Base-by-base conservation (phyloP, 2,888 invertebrate species). In the Latheticus oryzae region DNA sequence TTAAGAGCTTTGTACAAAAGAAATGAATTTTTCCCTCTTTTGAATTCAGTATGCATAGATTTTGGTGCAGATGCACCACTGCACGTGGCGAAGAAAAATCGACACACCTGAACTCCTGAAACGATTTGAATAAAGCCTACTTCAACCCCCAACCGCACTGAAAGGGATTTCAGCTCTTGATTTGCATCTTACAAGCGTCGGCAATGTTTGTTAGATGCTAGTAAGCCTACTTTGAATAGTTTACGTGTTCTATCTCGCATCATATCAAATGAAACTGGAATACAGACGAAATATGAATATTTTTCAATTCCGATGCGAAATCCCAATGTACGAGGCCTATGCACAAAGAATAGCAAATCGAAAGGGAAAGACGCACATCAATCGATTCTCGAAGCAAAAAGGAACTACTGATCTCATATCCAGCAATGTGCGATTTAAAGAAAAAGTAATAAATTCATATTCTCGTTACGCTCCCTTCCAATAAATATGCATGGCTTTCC, bases 121-220 rank as follows among this genome's bases (percentile, higher is more conserved):
- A n/a, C n/a, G n/a, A n/a, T n/a, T n/a, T n/a, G n/a, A n/a, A n/a
- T n/a, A n/a, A n/a, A n/a, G n/a, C n/a, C n/a, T n/a, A n/a, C n/a
- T n/a, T n/a, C n/a, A n/a, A n/a, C n/a, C n/a, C n/a, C n/a, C n/a
- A n/a, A n/a, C n/a, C n/a, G n/a, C n/a, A n/a, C n/a, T n/a, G n/a
- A n/a, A n/a, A n/a, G n/a, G n/a, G n/a, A n/a, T n/a, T n/a, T n/a
- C n/a, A n/a, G n/a, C n/a, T n/a, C n/a, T n/a, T n/a, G n/a, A n/a
- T n/a, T n/a, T n/a, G 51, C 51, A 51, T 48, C 48, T 48, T 37
- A 48, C 48, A 48, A 51, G 40, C 51, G 40, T 38, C 30, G 38
- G 38, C 51, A 40, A 51, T 40, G 51, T 40, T 51, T 51, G 51
- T 51, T 40, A 51, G 51, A 51, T 51, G 51, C 51, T 40, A 51